Base-by-base conservation (phyloP, 2,888 invertebrate species). In the Hirtodrosophila trivittata region DNA sequence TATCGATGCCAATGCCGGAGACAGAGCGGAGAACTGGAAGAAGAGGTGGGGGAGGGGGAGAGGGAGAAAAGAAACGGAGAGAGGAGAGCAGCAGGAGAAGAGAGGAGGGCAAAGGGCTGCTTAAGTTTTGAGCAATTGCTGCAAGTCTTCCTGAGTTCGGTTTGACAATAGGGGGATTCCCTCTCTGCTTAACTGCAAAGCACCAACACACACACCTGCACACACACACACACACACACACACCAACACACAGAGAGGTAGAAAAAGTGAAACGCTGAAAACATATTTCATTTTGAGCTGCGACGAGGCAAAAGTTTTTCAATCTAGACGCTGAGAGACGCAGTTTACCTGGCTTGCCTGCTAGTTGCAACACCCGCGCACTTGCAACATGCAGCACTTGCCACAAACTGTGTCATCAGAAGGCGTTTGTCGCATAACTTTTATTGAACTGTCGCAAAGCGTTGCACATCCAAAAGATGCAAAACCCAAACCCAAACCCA, bases 251-350 rank as follows among this genome's bases (percentile, higher is more conserved):
- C 39, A 41, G 25, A 25, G 39, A 38, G 18, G 35, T 39, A 35
- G 43, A 42, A 56, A 59, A 65, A 56, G 59, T 57, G 57, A 59
- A 60, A 63, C 39, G 65, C 33, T 52, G 42, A 45, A 28, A 78
- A 65, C 65, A 86, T 86, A 80, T 82, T 86, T 84, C 84, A 84
- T 86, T 84, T 82, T 77, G 75, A 64, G 75, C 82, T 69, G 65
- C 80, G 86, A 57, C 81, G 74, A 64, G 58, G 64, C 66, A 77
- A 82, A 82, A 86, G 71, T 82, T 82, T 82, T 82, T 86, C 81
- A 86, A 82, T 82, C 75, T 86, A n/a, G n/a, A 21, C 56, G 37
- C 2, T 3, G 5, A n/a, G 57, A 60, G 67, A 62, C 28, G 69
- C 77, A 59, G 30, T 58, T 62, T 47, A 51, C 57, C 65, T 67